Evolutionary conservation across 2,888 invertebrate genomes (phyloP).

Genomic region (Drosophila nigricruria): DNA sequence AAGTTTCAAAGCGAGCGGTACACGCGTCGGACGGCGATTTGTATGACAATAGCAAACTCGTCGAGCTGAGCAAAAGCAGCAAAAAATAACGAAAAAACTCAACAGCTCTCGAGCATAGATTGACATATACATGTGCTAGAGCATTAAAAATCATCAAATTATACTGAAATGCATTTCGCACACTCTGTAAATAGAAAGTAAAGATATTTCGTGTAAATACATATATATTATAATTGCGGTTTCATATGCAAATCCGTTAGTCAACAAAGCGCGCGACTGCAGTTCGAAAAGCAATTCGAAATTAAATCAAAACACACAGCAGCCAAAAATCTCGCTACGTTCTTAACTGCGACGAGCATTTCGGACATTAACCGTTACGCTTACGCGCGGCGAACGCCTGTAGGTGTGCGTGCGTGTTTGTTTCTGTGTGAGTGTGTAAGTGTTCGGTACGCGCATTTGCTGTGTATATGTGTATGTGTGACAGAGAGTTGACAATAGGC

Average conservation of each 20-base stretch:
- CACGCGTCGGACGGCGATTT: conserved; percentile 56
- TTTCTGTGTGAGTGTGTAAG: conserved; percentile 1
- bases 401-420: conserved; percentile 9
- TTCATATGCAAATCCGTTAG: conserved; percentile 74
- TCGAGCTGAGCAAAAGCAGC: conserved; percentile 49
- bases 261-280: conserved; percentile 43
- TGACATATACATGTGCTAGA: conserved; percentile 31
- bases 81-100: conserved; percentile 48
- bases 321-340: conserved; percentile 42
- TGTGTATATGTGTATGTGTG: conserved; percentile 28
- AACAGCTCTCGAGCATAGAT: conserved; percentile 29
- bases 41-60: conserved; percentile 30
- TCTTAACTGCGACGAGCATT: conserved; percentile 39
- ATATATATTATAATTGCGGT: conserved; percentile 56
- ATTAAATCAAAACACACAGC: conserved; percentile 75
- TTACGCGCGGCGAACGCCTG: conserved; percentile 44
- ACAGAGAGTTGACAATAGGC: conserved; percentile 74
- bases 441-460: conserved; percentile 17
- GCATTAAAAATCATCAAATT: conserved; percentile 25
- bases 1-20: conserved; percentile 80
- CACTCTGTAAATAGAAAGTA: conserved; percentile 28
- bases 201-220: conserved; percentile 35
- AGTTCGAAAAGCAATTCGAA: conserved; percentile 66
- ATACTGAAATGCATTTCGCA: conserved; percentile 21
- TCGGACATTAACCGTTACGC: conserved; percentile 73